Evolutionary conservation across 1,140 invertebrate genomes (phyloP).

Genomic region (Odontomachus brunneus): DNA sequence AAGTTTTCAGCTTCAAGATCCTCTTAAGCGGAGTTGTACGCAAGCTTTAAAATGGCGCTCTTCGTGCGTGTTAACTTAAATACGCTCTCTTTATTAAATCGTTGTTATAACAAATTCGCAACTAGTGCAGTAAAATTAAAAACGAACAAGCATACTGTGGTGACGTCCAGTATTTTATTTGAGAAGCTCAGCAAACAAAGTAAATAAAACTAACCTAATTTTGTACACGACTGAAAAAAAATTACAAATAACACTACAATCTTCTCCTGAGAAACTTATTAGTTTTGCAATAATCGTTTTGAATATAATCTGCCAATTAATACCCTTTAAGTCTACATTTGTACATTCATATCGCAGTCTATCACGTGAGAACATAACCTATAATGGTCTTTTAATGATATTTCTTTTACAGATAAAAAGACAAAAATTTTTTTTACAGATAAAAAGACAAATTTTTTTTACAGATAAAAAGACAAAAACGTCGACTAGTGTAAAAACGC

Average conservation of each 20-base stretch:
- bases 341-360: too few species aligned
- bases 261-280: background rate
- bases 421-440: background rate
- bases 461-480: conserved; percentile 66
- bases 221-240: conserved; percentile 15
- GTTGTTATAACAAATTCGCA: conserved; percentile 69
- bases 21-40: background rate
- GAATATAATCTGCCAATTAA: background rate
- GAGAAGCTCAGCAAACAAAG: background rate
- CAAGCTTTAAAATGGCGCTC: conserved; percentile 78
- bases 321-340: background rate
- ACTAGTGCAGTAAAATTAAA: conserved; percentile 22
- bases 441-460: too few species aligned
- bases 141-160: background rate
- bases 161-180: background rate
- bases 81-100: conserved; percentile 61
- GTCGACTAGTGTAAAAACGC: conserved; percentile 88
- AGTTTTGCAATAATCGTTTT: background rate
- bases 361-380: background rate
- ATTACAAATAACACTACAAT: background rate
- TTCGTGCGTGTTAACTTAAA: conserved; percentile 67
- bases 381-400: background rate
- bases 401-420: background rate
- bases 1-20: too few species aligned
- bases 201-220: conserved; percentile 8